phyloP scores from a whole-genome alignment of 2,888 invertebrate genomes.

The Callosobruchus maculatus region DNA sequence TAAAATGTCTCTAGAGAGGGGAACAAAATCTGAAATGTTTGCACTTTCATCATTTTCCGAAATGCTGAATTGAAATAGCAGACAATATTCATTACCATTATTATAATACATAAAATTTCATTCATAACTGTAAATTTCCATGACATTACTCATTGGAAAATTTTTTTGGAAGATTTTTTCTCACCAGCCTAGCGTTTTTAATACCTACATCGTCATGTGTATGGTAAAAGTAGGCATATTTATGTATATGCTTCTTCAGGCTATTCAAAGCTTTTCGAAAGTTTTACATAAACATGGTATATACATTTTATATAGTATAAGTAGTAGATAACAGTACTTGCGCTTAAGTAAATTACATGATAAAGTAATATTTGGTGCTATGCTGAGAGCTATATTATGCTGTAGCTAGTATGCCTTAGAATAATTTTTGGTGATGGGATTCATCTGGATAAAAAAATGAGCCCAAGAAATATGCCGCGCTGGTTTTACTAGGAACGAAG shows the following conservation, averaged over 20 bases:
- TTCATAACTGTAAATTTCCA: not conserved
- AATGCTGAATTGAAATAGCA: no score
- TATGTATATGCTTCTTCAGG: not conserved
- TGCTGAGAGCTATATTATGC: not conserved
- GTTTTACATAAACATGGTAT: not conserved
- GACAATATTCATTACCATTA: no score
- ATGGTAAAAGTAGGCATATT: not conserved
- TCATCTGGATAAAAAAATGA: not conserved
- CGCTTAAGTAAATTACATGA: not conserved
- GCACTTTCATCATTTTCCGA: no score
- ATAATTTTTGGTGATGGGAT: not conserved
- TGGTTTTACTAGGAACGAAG: no score
- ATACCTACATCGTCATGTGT: not conserved
- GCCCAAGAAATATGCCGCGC: not conserved
- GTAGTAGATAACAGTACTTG: not conserved
- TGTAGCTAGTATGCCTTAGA: not conserved
- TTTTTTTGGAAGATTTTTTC: not conserved
- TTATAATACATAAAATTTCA: not conserved
- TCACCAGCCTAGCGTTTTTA: not conserved
- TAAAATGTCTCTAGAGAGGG: no score
- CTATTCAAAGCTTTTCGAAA: not conserved
- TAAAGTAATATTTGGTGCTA: not conserved
- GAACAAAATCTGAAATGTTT: no score
- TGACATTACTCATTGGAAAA: not conserved
- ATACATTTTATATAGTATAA: no score